Evolutionary conservation across 2,113 vertebrate species (phyloP).

Genomic region (Gavialis gangeticus): DNA sequence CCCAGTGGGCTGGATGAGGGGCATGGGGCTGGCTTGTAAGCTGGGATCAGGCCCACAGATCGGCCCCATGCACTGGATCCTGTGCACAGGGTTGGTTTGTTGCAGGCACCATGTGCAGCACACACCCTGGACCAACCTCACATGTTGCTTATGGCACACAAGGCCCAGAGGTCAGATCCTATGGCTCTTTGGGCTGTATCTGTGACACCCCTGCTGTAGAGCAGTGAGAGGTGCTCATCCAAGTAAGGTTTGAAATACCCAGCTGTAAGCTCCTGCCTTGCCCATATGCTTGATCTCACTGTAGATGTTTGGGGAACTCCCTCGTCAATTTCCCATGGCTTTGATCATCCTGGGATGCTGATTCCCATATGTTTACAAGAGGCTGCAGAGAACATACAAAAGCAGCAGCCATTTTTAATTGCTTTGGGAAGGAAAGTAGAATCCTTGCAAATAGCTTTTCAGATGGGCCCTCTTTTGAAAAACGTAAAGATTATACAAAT

Average conservation of each 20-base stretch:
- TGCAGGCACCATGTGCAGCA: too few relatives aligned
- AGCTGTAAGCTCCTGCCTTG: background rate
- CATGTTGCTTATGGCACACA: too few relatives aligned
- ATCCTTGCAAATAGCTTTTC: background rate
- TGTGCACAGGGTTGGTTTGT: too few relatives aligned
- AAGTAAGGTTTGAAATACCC: background rate
- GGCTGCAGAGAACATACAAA: background rate
- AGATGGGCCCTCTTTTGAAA: background rate
- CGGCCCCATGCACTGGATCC: too few relatives aligned
- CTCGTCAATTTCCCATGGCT: background rate
- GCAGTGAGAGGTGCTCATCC: background rate
- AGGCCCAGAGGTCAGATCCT: too few relatives aligned
- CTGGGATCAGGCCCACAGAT: too few relatives aligned
- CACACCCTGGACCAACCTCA: too few relatives aligned
- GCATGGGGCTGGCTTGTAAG: too few relatives aligned
- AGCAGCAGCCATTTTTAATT: background rate
- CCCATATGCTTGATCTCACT: background rate
- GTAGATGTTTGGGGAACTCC: background rate
- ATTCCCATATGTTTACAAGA: background rate
- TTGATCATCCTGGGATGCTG: background rate
- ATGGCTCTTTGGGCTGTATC: too few relatives aligned
- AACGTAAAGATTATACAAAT: background rate
- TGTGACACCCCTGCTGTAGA: too few relatives aligned
- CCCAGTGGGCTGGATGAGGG: too few relatives aligned
- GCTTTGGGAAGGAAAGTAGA: background rate